Conservation (phyloP, 2,113 vertebrate genomes). For the Salvelinus sp. region DNA sequence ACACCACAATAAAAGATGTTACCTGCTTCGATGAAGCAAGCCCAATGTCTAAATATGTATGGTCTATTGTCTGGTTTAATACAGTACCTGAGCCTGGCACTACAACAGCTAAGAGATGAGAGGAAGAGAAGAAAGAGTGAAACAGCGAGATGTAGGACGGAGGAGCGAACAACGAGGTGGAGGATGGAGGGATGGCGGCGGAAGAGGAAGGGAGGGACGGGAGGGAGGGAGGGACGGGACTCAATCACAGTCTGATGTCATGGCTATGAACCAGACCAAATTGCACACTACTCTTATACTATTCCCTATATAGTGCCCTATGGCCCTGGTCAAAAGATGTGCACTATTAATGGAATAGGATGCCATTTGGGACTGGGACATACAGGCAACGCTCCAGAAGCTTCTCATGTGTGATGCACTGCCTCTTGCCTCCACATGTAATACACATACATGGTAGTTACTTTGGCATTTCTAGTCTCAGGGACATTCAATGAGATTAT, state of each 20-base stretch:
- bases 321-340: too few relatives aligned
- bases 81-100: background rate
- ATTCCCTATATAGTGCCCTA: too few relatives aligned
- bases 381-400: background rate
- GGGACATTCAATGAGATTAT: background rate
- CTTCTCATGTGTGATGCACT: background rate
- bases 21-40: background rate
- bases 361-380: background rate
- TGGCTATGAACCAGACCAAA: too few relatives aligned
- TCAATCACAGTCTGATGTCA: slow-evolving; percentile 14
- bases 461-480: background rate
- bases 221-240: background rate
- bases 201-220: background rate
- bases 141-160: background rate
- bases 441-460: background rate
- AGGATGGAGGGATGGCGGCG: background rate
- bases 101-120: background rate
- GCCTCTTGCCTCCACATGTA: background rate
- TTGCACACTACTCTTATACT: too few relatives aligned
- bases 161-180: background rate
- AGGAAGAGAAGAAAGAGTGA: background rate
- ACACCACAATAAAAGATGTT: too few relatives aligned
- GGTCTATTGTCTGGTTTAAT: background rate
- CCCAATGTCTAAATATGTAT: background rate
- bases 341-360: too few relatives aligned